Conservation (phyloP, 2,797 vertebrate genomes). For the Halcyon smyrnensis region DNA sequence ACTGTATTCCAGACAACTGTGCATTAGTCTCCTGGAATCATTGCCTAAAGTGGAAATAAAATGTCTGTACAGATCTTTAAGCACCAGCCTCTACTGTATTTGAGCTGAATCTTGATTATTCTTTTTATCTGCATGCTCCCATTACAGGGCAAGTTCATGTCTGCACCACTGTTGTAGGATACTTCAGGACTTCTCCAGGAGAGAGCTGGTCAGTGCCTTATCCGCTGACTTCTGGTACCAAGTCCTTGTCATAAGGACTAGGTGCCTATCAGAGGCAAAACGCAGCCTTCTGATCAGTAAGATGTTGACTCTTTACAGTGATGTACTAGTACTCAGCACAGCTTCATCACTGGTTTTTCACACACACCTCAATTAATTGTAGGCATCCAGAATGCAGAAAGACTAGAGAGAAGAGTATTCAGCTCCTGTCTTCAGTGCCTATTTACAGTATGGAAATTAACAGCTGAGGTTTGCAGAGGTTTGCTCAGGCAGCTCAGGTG, state of each 20-base stretch:
- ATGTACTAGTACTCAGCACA: neutral
- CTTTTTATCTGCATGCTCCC: neutral
- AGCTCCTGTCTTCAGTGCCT: neutral
- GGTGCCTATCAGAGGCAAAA: neutral
- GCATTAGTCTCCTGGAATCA: neutral
- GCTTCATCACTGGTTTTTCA: neutral
- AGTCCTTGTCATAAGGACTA: neutral
- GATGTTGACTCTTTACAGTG: neutral
- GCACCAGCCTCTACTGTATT: neutral
- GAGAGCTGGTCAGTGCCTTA: neutral
- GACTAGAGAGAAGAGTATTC: neutral
- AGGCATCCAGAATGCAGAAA: neutral
- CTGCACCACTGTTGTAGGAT: neutral
- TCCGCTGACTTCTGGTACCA: neutral
- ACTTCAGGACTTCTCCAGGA: neutral
- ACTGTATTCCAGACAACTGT: neutral
- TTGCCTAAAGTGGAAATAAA: constrained; percentile 44
- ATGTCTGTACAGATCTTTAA: neutral
- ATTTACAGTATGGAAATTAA: neutral
- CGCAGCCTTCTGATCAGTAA: neutral
- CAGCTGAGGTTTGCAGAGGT: neutral
- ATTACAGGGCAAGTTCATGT: neutral
- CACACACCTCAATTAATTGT: neutral
- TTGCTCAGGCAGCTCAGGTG: neutral
- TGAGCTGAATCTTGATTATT: neutral